phyloP scores from a whole-genome alignment of 2,797 vertebrate genomes.

The Paramormyrops hopkinsi region DNA sequence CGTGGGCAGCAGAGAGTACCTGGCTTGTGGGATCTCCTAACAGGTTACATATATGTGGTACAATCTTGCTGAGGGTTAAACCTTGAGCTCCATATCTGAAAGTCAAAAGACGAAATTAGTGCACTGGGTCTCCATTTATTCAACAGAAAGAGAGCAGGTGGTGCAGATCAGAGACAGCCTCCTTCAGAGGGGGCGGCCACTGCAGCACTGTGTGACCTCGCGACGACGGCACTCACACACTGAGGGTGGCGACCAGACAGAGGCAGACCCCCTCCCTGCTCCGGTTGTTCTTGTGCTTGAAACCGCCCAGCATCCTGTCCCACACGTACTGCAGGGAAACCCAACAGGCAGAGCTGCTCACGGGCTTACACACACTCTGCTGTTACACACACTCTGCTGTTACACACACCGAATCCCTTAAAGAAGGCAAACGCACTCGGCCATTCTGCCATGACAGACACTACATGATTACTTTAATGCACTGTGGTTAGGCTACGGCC shows the following conservation, averaged over 20 bases:
- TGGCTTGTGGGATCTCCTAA: constrained; percentile 94
- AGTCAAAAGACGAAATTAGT: constrained; percentile 16
- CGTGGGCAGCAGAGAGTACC: constrained; percentile 55
- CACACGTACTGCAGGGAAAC: constrained; percentile 75
- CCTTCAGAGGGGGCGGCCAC: neutral
- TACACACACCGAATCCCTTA: neutral
- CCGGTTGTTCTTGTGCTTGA: constrained; percentile 98
- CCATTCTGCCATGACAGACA: neutral
- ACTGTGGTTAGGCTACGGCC: neutral
- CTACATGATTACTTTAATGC: neutral
- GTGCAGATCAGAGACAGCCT: neutral
- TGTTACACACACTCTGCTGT: neutral
- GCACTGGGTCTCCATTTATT: neutral
- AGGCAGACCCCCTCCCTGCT: constrained; percentile 95
- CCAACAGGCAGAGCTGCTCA: neutral
- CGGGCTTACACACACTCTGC: neutral
- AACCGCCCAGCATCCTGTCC: constrained; percentile 95
- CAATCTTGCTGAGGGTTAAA: constrained; percentile 94
- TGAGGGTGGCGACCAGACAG: constrained; percentile 91
- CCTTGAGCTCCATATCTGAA: constrained; percentile 90
- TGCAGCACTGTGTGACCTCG: neutral
- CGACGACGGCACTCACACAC: constrained; percentile 63
- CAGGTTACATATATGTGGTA: constrained; percentile 97
- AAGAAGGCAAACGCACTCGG: neutral
- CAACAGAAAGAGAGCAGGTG: neutral